Evolutionary conservation across 1,140 invertebrate genomes (phyloP).

Genomic region (Listronotus bonariensis): DNA sequence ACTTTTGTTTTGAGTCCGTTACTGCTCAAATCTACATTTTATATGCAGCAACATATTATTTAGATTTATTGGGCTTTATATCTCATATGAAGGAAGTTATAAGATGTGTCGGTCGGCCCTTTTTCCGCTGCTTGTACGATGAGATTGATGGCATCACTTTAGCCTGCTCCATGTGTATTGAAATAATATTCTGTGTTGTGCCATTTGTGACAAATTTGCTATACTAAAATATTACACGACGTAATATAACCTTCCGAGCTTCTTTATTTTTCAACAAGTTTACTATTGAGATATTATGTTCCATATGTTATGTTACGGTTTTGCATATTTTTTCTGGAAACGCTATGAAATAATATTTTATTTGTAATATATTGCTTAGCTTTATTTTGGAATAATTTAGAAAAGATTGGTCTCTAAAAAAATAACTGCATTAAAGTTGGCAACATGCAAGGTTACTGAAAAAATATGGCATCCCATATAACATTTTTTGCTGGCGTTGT

Average conservation of each 20-base stretch:
- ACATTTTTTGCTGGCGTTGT: too few relatives aligned
- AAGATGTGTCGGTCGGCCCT: constrained; percentile 32
- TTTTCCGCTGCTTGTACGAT: constrained; percentile 32
- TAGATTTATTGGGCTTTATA: constrained; percentile 37
- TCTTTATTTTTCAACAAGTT: constrained; percentile 23
- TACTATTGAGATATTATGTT: too few relatives aligned
- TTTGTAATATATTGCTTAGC: too few relatives aligned
- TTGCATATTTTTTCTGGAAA: background rate
- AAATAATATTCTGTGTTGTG: constrained; percentile 40
- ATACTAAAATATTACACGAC: constrained; percentile 33
- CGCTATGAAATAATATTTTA: too few relatives aligned
- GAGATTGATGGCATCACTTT: constrained; percentile 39
- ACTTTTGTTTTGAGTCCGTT: background rate
- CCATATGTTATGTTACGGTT: constrained; percentile 20
- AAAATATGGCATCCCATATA: too few relatives aligned
- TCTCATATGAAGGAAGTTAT: constrained; percentile 37
- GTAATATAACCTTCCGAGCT: constrained; percentile 23
- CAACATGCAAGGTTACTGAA: too few relatives aligned
- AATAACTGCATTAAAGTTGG: too few relatives aligned
- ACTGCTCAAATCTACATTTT: constrained; percentile 15
- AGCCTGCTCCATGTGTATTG: constrained; percentile 36
- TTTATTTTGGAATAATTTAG: too few relatives aligned
- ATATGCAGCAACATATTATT: constrained; percentile 33
- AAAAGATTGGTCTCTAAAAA: too few relatives aligned
- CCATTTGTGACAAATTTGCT: constrained; percentile 38